Base-by-base conservation (phyloP, 1,140 invertebrate genomes). In the Caenorhabditis brenneri region DNA sequence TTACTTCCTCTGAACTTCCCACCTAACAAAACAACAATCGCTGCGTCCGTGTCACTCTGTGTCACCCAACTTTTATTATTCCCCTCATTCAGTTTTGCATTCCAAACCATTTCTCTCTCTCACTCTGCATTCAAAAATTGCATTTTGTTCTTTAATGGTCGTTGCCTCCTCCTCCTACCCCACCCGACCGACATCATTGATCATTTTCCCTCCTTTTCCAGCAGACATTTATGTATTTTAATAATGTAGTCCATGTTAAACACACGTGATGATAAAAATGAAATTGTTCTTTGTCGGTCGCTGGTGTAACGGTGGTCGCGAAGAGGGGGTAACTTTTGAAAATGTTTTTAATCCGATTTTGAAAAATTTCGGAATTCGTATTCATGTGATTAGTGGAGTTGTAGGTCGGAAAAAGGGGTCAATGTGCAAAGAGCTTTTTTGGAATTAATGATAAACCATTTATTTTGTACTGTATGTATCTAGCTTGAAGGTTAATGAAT, bases 261-360 rank as follows among this genome's bases (percentile, higher is more conserved):
- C 29, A 33, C 58, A 65, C 58, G 58, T 65, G 58, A 65, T 65
- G 31, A 65, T 65, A 65, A 65, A 27, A 27, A 29, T 58, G 53
- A 51, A 29, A 29, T 58, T 65, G 58, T 65, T 65, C 58, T 65
- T 36, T 65, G 58, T 65, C 58, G 58, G 12, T n/a, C 4, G 24
- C 53, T 19, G 15, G 49, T n/a, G n/a, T n/a, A n/a, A n/a, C n/a
- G n/a, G n/a, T n/a, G n/a, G n/a, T n/a, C n/a, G n/a, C n/a, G 49
- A 9, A 12, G 22, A 55, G 24, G 9, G 24, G 27, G 24, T 9
- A 29, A 58, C 53, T 58, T 58, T 58, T 58, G 24, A 58, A 58
- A 58, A 27, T n/a, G n/a, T n/a, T 29, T 29, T 22, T 29, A 58
- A 58, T 29, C 53, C 29, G 58, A 27, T 65, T 65, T 51, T 51